A percentile compares a stretch with the other conserved stretches of the same genome.
Evolutionary conservation across 1,140 invertebrate genomes (phyloP).

Genomic region (Aradophagus sp.): DNA sequence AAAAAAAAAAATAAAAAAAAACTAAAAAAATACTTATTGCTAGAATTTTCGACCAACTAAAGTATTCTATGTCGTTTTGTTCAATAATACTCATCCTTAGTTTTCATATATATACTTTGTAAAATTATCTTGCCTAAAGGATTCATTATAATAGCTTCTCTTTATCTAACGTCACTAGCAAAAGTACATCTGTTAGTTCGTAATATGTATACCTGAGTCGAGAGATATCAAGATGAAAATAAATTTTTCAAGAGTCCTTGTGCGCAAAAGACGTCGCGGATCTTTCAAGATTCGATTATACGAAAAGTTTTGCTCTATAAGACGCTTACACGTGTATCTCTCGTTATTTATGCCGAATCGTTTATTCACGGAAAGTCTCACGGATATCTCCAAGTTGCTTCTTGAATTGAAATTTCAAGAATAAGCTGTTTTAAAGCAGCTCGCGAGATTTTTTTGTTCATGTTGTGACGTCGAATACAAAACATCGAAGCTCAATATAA

Average conservation of each 20-base stretch:
- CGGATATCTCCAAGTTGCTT: neutral
- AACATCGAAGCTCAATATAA: conserved; percentile 5
- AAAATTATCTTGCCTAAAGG: too few relatives aligned
- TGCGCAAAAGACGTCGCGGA: conserved; percentile 8
- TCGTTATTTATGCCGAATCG: conserved; percentile 16
- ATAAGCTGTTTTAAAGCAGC: too few relatives aligned
- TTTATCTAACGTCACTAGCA: conserved; percentile 21
- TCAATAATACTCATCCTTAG: too few relatives aligned
- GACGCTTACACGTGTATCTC: conserved; percentile 4
- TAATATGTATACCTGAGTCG: conserved; percentile 9
- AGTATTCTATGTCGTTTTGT: too few relatives aligned
- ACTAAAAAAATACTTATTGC: too few relatives aligned
- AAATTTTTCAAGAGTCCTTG: conserved; percentile 23
- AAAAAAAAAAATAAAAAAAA: too few relatives aligned
- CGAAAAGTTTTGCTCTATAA: conserved; percentile 18
- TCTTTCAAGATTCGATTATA: conserved; percentile 27
- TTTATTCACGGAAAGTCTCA: conserved; percentile 11
- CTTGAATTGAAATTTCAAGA: conserved; percentile 3
- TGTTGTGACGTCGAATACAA: conserved; percentile 4
- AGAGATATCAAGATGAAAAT: conserved; percentile 27
- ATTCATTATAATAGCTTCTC: conserved; percentile 18
- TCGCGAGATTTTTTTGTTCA: conserved; percentile 1
- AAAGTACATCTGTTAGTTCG: conserved; percentile 24
- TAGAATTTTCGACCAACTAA: too few relatives aligned
- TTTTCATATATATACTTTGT: too few relatives aligned